Evolutionary conservation across 2,113 vertebrate genomes (phyloP).

Genomic region (Eptesicus fuscus): DNA sequence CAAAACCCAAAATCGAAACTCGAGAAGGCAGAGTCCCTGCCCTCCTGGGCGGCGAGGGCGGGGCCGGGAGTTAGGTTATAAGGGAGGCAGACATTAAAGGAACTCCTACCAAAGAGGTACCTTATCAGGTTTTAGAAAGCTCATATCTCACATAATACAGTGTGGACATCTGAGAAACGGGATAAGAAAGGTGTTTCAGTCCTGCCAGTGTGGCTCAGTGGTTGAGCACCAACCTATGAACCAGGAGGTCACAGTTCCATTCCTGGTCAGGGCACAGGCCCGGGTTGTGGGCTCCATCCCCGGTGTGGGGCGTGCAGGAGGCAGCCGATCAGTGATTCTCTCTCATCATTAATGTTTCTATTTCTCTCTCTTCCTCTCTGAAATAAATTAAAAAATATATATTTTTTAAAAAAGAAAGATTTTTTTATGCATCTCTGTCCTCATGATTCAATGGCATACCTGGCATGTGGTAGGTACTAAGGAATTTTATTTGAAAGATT

Average conservation of each 20-base stretch:
- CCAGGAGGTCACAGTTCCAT: too few species aligned
- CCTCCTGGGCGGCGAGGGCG: fast-evolving
- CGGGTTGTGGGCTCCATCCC: too few species aligned
- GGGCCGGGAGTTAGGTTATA: fast-evolving
- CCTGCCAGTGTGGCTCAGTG: too few species aligned
- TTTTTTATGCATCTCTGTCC: too few species aligned
- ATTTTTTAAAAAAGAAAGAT: too few species aligned
- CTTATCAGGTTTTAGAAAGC: fast-evolving
- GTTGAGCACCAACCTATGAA: too few species aligned
- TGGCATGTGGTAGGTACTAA: fast-evolving
- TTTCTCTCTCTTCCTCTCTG: too few species aligned
- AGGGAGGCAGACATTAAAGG: background rate
- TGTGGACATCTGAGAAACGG: background rate
- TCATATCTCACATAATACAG: fast-evolving
- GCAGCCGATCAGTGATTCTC: too few species aligned
- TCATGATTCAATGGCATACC: fast-evolving
- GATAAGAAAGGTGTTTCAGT: background rate
- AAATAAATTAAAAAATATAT: too few species aligned
- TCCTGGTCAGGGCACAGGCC: too few species aligned
- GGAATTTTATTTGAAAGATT: background rate
- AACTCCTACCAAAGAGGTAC: fast-evolving
- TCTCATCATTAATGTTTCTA: too few species aligned
- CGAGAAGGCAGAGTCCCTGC: background rate
- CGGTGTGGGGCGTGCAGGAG: too few species aligned
- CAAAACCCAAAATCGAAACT: background rate